A percentile compares a stretch with the other conserved stretches of the same genome.
phyloP scores from a whole-genome alignment of 2,888 invertebrate species.

The Dysmachus trigonus region DNA sequence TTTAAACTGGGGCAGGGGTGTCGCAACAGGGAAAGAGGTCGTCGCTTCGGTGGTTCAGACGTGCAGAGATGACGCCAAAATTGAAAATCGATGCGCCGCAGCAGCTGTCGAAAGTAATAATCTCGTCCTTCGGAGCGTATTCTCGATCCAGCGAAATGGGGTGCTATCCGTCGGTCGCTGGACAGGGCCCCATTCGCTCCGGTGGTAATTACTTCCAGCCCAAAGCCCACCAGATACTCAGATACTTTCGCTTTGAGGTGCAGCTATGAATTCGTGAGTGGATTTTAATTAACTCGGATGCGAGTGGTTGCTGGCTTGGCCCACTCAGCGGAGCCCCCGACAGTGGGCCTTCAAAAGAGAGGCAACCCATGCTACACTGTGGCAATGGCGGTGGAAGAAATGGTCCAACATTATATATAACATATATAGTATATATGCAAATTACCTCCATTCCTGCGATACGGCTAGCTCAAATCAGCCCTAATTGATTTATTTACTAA shows the following conservation, averaged over 20 bases:
- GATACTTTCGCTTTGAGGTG: neutral
- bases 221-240: neutral
- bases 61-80: conserved; percentile 38
- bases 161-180: conserved; percentile 31
- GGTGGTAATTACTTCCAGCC: neutral
- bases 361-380: neutral
- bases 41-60: neutral
- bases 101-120: conserved; percentile 50
- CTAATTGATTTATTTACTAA: conserved; percentile 38
- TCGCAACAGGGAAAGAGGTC: neutral
- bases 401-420: no score
- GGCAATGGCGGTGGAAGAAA: neutral
- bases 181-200: conserved; percentile 29
- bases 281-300: conserved; percentile 30
- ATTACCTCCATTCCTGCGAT: neutral
- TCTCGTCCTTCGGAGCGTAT: conserved; percentile 34
- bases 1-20: neutral
- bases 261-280: conserved; percentile 24
- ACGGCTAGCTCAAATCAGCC: neutral
- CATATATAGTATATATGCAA: neutral
- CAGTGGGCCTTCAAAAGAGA: neutral
- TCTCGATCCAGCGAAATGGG: conserved; percentile 30
- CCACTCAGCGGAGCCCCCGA: neutral
- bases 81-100: conserved; percentile 49
- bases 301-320: neutral